Percentiles rank a stretch among this genome's conserved stretches.
Evolutionary conservation across 2,113 vertebrate genomes (phyloP).

Genomic region (Pachypanchax playfairii): DNA sequence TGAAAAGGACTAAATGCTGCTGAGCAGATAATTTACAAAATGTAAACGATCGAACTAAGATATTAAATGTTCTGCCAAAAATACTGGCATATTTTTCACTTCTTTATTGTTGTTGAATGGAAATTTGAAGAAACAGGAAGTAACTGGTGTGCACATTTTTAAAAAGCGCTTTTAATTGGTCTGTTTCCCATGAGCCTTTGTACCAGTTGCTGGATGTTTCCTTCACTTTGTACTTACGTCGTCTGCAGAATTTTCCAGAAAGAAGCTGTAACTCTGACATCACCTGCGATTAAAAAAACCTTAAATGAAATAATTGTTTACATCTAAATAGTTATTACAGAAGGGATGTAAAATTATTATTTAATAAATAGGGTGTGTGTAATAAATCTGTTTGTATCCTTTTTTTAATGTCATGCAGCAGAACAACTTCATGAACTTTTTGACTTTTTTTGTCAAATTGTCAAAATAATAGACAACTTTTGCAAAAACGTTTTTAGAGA

Average conservation of each 20-base stretch:
- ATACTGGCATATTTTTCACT: constrained; percentile 19
- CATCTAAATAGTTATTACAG: constrained; percentile 51
- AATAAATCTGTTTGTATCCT: constrained; percentile 4
- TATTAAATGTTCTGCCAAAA: constrained; percentile 56
- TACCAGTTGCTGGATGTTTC: constrained; percentile 41
- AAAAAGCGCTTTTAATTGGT: constrained; percentile 39
- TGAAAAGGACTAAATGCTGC: constrained; percentile 17
- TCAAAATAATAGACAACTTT: too few species aligned
- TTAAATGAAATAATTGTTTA: constrained; percentile 40
- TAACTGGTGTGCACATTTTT: constrained; percentile 49
- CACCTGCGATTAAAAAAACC: constrained; percentile 24
- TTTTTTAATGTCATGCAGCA: neutral
- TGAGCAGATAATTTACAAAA: constrained; percentile 12
- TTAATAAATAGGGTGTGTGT: constrained; percentile 65
- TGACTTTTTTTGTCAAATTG: neutral
- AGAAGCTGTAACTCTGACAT: constrained; percentile 14
- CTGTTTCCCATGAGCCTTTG: constrained; percentile 46
- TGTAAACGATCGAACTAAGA: constrained; percentile 23
- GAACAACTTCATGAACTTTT: neutral
- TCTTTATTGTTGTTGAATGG: constrained; percentile 30
- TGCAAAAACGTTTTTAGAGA: too few species aligned
- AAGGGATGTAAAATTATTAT: constrained; percentile 21
- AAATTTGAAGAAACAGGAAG: constrained; percentile 27
- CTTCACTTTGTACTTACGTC: constrained; percentile 19
- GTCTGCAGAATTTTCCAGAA: constrained; percentile 33